Evolutionary conservation across 35 echinoderm and acorn worm species (phyloP), one percentile per base, ranked within the genome.

Genomic region (Heliocidaris tuberculata): DNA sequence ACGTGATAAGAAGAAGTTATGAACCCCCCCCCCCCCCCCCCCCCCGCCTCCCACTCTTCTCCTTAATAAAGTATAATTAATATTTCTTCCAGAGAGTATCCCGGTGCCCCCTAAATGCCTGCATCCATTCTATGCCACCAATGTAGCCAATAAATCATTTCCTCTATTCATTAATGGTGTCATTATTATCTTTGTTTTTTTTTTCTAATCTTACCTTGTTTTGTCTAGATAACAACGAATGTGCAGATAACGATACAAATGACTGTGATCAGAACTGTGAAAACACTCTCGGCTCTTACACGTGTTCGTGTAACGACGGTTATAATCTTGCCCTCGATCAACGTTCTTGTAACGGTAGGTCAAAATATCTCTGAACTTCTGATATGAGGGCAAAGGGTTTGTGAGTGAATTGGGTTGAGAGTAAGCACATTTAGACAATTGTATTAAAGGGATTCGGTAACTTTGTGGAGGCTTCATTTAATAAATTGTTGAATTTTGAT

Each of bases 221-320:
- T 93, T 13, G 9, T n/a, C 27, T n/a, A 93, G 91, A 93, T 31
- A 24, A 59, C 4, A 59, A 93, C 56, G 91, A 93, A 31, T 93
- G 91, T 31, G 10, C 7, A 10, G 21, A 93, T 12, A 12, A 5
- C 0, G 6, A 13, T 48, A 6, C 29, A 3, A 93, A 93, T 59
- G 91, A 93, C 27, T 93, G 91, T 59, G 19, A 93, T 4, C 91
- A 93, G 50, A 93, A 6, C 2, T 93, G 91, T 48, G 15, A 0
- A 15, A 93, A 93, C 50, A 59, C 24, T 24, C 11, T 93, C 5
- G 91, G 91, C 7, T 93, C 91, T 12, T 93, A 93, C 29, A 49
- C 47, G n/a, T 93, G 91, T 59, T 59, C n/a, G 48, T 93, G 91
- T 59, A 50, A 93, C 50, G 49, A 35, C 29, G 91, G 91, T 13